Base-by-base conservation (phyloP, 2,797 vertebrate genomes). In the Arrhamphus sclerolepis region DNA sequence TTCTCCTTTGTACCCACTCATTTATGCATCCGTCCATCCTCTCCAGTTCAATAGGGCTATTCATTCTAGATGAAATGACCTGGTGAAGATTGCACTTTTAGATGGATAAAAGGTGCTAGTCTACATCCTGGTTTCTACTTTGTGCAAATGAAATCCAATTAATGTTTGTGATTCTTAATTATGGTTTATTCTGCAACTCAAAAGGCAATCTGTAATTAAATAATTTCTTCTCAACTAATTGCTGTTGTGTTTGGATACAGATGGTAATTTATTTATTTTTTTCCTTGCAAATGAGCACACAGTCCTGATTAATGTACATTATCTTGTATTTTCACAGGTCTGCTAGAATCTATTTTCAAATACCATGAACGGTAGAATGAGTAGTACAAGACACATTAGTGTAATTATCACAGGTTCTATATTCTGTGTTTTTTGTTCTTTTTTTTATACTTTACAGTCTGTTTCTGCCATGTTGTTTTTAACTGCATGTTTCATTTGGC, bases 191-290 rank as follows among this genome's bases (percentile, higher is more conserved):
- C 11, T 68, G 61, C 31, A 56, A 66, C 52, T 82, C 31, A 72
- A 76, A 78, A 51, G 31, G 20, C 42, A 79, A 42, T 52, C 46
- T 49, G 56, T 74, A 72, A 78, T 75, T 62, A 82, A 65, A 26
- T 20, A 49, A 38, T 67, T 62, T 80, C 28, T 28, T 66, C 61
- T 26, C 3, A 42, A 51, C 44, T 66, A 56, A 66, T 61, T 70
- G 54, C 14, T 20, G 46, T 44, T 67, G 28, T 24, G 65, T 59
- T 77, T 59, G 54, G 24, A 80, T 70, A 56, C 43, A 51, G 55
- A 56, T 39, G 49, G 24, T 20, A 53, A 43, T 65, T 49, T 42
- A 58, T 80, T n/a, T n/a, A n/a, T 68, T 80, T 64, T 56, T 48
- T 39, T 39, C 47, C 17, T 26, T 62, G 46, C 63, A 73, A 78